Evolutionary conservation across 53 echinoderm and acorn worm genomes (phyloP), one percentile per base, ranked within the genome.

Genomic region (Astropecten irregularis): DNA sequence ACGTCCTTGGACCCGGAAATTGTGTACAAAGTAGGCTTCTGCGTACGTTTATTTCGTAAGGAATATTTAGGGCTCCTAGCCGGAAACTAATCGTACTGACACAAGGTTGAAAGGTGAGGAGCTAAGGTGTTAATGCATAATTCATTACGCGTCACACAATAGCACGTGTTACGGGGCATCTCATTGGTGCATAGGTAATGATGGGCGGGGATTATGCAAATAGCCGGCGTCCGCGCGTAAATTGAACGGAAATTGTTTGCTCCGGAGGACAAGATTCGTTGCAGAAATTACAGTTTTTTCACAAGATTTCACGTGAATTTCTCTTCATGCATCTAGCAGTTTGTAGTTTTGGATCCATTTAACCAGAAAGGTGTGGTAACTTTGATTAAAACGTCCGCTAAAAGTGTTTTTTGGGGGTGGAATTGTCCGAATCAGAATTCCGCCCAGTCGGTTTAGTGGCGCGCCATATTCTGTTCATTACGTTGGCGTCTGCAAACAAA

Each of bases 171-270:
- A 8, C 6, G 42, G 11, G 6, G 53, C 2, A 6, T 37, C 18
- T 31, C 20, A 79, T 79, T 79, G 79, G 79, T 22, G 46, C 1
- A 32, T 79, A 10, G 79, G 8, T 16, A 9, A 16, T n/a, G 36
- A 20, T 79, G 49, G 79, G 79, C 62, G 62, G 79, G 20, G 61
- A 14, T 58, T 57, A 76, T 76, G 76, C 40, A 56, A 76, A 76
- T 56, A 23, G 1, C 26, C 8, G 47, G 79, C 35, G 54, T 47
- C 79, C 79, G 79, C 79, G 79, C 79, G 79, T 61, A 79, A 79
- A 79, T 61, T 79, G 62, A 79, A 79, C 79, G 47, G 63, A 60
- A 61, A 79, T 79, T 62, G 79, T 79, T 79, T 79, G 79, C 61
- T 9, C 61, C 40, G 2, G 61, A 79, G 61, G n/a, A 21, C 27